Evolutionary conservation across 2,113 vertebrate species (phyloP).

Genomic region (Glaucomys volans): DNA sequence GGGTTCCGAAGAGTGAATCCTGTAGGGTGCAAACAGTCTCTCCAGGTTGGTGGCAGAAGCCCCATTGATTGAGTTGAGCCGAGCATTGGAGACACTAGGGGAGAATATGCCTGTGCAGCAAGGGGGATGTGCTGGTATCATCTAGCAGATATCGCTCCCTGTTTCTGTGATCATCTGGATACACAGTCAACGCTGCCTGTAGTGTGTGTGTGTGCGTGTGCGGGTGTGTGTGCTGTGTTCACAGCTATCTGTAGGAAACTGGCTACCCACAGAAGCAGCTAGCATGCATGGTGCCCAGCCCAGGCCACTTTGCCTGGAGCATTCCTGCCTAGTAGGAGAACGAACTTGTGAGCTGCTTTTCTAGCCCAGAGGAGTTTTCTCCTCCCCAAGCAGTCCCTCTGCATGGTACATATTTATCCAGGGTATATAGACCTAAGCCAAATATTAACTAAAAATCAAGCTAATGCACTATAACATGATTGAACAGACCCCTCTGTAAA

Average conservation of each 20-base stretch:
- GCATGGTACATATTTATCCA: conserved; percentile 1
- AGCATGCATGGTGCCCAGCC: background rate
- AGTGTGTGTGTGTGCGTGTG: conserved; percentile 12
- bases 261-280: conserved; percentile 10
- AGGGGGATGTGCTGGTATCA: background rate
- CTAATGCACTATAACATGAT: conserved; percentile 42
- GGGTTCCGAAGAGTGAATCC: conserved; percentile 27
- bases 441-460: conserved; percentile 74
- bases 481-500: conserved; percentile 58
- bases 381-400: background rate
- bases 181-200: background rate
- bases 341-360: conserved; percentile 51
- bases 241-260: conserved; percentile 67
- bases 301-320: background rate
- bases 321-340: background rate
- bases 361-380: conserved; percentile 66
- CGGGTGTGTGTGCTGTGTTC: background rate
- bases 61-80: conserved; percentile 44
- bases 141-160: background rate
- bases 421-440: conserved; percentile 53
- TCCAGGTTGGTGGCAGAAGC: conserved; percentile 52
- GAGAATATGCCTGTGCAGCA: background rate
- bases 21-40: conserved; percentile 16
- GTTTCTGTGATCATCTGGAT: conserved; percentile 48
- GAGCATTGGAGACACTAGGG: background rate